Percentiles rank a stretch among this genome's conserved stretches.
Evolutionary conservation across 2,113 vertebrate genomes (phyloP).

Genomic region (Edolisoma coerulescens): DNA sequence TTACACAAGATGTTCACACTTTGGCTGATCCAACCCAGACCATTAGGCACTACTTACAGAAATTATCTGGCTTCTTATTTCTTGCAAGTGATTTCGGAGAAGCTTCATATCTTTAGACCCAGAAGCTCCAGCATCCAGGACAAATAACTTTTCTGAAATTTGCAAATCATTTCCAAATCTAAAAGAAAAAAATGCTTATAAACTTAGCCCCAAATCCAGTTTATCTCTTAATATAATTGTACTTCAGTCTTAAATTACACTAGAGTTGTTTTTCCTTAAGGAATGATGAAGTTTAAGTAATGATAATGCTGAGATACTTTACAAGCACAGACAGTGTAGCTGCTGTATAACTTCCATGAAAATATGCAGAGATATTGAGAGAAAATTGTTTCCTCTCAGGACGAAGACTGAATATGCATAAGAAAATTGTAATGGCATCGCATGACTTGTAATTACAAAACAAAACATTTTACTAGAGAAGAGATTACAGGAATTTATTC

Average conservation of each 20-base stretch:
- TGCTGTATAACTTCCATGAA: neutral
- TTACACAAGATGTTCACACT: neutral
- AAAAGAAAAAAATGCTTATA: neutral
- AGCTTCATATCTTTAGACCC: constrained; percentile 95
- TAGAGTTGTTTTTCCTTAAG: neutral
- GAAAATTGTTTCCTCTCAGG: neutral
- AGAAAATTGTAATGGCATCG: neutral
- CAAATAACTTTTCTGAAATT: constrained; percentile 90
- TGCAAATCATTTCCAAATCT: constrained; percentile 95
- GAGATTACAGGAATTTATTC: neutral
- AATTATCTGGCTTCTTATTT: constrained; percentile 85
- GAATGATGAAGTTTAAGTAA: neutral
- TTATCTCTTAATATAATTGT: neutral
- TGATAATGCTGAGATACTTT: neutral
- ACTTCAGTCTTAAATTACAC: neutral
- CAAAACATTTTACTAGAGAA: neutral
- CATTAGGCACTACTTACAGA: constrained; percentile 74
- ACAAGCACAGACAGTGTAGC: neutral
- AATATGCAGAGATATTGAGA: neutral
- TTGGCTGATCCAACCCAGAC: neutral
- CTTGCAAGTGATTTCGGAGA: constrained; percentile 89
- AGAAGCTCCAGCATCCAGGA: constrained; percentile 91
- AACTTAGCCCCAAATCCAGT: neutral
- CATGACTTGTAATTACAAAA: neutral
- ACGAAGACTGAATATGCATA: neutral